These are phyloP conservation scores for Volucella zonaria DNA, from an alignment of 2,888 invertebrate species.

Conservation along the genomic window DNA sequence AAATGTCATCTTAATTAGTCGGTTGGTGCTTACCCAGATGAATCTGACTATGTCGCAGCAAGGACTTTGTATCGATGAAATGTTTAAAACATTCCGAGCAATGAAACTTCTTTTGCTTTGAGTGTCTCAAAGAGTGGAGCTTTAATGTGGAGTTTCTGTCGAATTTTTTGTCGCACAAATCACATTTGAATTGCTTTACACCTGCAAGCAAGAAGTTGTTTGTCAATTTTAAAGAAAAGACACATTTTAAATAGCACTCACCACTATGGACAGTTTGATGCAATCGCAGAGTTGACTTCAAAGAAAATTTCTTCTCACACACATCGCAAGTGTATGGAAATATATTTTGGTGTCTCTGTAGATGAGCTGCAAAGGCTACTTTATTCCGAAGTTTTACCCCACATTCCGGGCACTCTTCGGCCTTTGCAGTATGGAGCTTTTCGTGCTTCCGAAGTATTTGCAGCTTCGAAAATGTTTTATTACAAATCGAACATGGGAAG, in stretches of 20 bases:
- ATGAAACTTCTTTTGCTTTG: conserved; percentile 84
- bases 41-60: conserved; percentile 87
- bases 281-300: conserved; percentile 87
- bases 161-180: conserved; percentile 85
- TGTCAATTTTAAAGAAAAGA: neutral
- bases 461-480: conserved; percentile 87
- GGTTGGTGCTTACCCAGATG: conserved; percentile 85
- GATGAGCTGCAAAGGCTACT: conserved; percentile 85
- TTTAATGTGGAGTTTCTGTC: conserved; percentile 85
- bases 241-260: conserved; percentile 50
- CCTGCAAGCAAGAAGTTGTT: conserved; percentile 19
- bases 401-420: conserved; percentile 84
- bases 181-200: conserved; percentile 84
- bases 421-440: conserved; percentile 84
- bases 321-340: conserved; percentile 84
- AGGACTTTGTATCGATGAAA: conserved; percentile 87
- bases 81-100: conserved; percentile 87
- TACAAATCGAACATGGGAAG: conserved; percentile 82
- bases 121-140: conserved; percentile 84
- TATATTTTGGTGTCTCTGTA: conserved; percentile 85
- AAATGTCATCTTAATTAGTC: neutral
- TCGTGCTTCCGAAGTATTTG: conserved; percentile 89
- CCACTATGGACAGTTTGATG: conserved; percentile 83
- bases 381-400: conserved; percentile 85
- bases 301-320: conserved; percentile 85